Conservation (phyloP, 2,113 vertebrate genomes). For the Rhipidura dahli region DNA sequence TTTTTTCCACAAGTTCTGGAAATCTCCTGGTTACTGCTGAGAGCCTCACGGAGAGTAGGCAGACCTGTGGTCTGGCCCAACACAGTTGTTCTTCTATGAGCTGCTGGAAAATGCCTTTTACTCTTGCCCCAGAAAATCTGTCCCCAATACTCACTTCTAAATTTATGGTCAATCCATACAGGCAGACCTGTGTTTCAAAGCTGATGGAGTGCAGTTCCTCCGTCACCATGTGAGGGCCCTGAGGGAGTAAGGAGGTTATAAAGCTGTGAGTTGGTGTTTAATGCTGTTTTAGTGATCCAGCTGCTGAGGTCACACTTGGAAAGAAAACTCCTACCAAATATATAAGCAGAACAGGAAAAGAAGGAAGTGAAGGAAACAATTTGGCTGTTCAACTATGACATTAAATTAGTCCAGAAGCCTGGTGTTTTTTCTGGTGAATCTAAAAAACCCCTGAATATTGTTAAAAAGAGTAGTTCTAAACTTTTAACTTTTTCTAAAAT, state of each 20-base stretch:
- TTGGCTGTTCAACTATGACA: background rate
- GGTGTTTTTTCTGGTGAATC: background rate
- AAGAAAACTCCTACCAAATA: background rate
- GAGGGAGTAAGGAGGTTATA: background rate
- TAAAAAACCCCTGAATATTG: background rate
- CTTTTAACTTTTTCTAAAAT: background rate
- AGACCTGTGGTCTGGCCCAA: background rate
- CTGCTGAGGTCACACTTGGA: background rate
- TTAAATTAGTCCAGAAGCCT: background rate
- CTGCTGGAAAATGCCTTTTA: background rate
- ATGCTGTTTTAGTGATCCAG: background rate
- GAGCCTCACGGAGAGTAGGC: background rate
- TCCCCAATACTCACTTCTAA: conserved; percentile 79
- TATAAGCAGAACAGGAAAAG: background rate
- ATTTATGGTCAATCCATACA: conserved; percentile 89
- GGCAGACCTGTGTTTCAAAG: conserved; percentile 91
- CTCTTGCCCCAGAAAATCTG: background rate
- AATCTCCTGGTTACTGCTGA: background rate
- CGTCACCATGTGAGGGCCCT: conserved; percentile 92
- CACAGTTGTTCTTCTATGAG: rapidly evolving
- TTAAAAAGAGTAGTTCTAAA: background rate
- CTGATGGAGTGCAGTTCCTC: conserved; percentile 94
- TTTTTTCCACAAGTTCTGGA: background rate
- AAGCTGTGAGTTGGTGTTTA: background rate
- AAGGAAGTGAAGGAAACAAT: background rate